These are phyloP conservation scores for Drosophila gunungcola DNA, from an alignment of 1,140 invertebrate genomes.

Conservation along the genomic window DNA sequence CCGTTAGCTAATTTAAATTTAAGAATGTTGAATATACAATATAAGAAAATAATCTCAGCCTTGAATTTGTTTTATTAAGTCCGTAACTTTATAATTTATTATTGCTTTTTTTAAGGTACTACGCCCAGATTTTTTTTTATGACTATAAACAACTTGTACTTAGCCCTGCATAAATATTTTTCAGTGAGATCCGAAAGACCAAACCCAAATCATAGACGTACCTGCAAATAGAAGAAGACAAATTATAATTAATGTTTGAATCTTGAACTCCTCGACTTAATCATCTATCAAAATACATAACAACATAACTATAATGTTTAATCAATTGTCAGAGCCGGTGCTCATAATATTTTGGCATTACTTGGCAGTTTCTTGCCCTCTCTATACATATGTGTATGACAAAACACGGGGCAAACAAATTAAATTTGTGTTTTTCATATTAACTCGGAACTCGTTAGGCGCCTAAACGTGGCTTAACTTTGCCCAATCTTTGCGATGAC, in stretches of 20 bases:
- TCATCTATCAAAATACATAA: slow-evolving; percentile 69
- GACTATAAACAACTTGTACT: slow-evolving; percentile 52
- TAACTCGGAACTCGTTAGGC: slow-evolving; percentile 60
- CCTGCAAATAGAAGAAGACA: slow-evolving; percentile 61
- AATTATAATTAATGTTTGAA: slow-evolving; percentile 59
- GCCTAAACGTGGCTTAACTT: slow-evolving; percentile 26
- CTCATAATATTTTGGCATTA: slow-evolving; percentile 64
- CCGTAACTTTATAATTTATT: neutral
- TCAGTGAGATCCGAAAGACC: slow-evolving; percentile 2
- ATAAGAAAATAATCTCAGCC: too few species aligned
- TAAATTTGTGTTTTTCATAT: slow-evolving; percentile 42
- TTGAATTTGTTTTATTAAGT: neutral
- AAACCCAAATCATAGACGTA: slow-evolving; percentile 37
- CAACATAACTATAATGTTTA: slow-evolving; percentile 63
- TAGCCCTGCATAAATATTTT: slow-evolving; percentile 64
- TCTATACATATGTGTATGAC: slow-evolving; percentile 13
- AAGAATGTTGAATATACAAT: neutral
- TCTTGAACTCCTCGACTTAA: slow-evolving; percentile 41
- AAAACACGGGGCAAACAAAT: slow-evolving; percentile 57
- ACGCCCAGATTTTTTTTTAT: neutral
- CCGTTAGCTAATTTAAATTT: neutral
- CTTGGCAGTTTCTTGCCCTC: slow-evolving; percentile 41
- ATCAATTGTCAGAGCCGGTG: slow-evolving; percentile 58
- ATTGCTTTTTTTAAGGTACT: neutral
- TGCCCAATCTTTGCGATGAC: slow-evolving; percentile 43